These are phyloP conservation scores for Nyctalus aviator DNA, from an alignment of 2,797 vertebrate species.

Conservation along the genomic window DNA sequence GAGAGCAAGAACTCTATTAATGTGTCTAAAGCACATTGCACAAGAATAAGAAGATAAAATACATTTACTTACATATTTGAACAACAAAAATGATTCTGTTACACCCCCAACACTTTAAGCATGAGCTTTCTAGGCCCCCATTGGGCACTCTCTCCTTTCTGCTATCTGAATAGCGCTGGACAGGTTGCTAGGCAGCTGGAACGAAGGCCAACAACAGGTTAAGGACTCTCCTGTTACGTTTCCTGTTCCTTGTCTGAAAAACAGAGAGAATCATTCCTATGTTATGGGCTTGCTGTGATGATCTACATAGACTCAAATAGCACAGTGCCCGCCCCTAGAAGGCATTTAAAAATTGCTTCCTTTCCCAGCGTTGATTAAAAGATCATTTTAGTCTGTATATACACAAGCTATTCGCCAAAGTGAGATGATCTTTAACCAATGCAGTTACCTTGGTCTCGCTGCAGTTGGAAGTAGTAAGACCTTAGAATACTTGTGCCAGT, in stretches of 20 bases:
- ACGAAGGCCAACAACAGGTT: not conserved
- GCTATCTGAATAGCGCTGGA: not conserved
- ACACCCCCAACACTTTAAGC: not conserved
- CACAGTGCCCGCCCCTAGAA: not conserved
- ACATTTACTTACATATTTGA: not conserved
- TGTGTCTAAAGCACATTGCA: not conserved
- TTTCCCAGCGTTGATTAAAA: not conserved
- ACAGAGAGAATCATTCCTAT: not conserved
- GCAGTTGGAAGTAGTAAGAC: constrained; percentile 31
- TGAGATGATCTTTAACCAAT: not conserved
- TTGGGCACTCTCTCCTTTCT: not conserved
- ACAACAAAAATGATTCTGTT: not conserved
- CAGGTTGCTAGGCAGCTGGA: not conserved
- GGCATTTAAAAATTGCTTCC: not conserved
- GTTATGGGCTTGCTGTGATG: not conserved
- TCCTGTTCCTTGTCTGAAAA: not conserved
- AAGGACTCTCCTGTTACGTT: not conserved
- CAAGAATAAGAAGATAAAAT: not conserved
- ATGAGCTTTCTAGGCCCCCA: not conserved
- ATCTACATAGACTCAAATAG: not conserved
- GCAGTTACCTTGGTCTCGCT: not conserved
- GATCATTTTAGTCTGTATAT: not conserved
- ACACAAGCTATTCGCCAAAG: not conserved
- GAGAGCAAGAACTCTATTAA: not conserved
- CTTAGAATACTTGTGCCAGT: constrained; percentile 60